Base-by-base conservation (phyloP, 1,140 invertebrate species). In the Pseudomyrmex gracilis region DNA sequence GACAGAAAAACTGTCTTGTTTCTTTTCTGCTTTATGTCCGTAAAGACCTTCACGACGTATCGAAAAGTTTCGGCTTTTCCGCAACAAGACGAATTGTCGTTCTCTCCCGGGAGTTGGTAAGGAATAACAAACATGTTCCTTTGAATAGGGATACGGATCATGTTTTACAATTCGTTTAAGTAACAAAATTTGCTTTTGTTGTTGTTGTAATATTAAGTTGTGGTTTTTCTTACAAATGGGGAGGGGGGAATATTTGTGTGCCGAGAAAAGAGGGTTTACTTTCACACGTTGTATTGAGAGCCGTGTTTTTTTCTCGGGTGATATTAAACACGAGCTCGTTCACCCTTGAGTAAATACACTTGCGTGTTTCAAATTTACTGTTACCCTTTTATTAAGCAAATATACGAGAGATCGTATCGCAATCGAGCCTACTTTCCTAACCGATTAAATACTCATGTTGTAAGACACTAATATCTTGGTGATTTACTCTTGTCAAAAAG, bases 331-430 rank as follows among this genome's bases (percentile, higher is more conserved):
- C 34, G 64, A 67, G 47, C 12, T 17, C 8, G 34, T 8, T 78
- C 34, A 20, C 5, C 7, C 15, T 24, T 70, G 3, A 55, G 15
- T 57, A 78, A 57, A 78, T 67, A 55, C 5, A 74, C 57, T 53
- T 34, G 34, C 34, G 55, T 70, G 70, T 78, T 68, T 78, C 51
- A 70, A 47, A 70, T 78, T 68, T 78, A 78, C 24, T 55, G 34
- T 7, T 22, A n/a, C 10, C 20, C 51, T 34, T 57, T 77, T 77
- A n/a, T 77, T 77, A n/a, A 20, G 51, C 63, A 77, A 58, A 78
- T 57, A 57, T 68, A 70, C 74, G 34, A 78, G 13, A 70, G 24
- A 5, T 49, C 67, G 64, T 34, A 34, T 34, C 34, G 63, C 57
- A 77, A 77, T 67, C 17, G 22, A 78, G 10, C 34, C 34, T n/a